These are phyloP conservation scores for Pelobates cultripes DNA, from an alignment of 2,797 vertebrate species.

Conservation along the genomic window DNA sequence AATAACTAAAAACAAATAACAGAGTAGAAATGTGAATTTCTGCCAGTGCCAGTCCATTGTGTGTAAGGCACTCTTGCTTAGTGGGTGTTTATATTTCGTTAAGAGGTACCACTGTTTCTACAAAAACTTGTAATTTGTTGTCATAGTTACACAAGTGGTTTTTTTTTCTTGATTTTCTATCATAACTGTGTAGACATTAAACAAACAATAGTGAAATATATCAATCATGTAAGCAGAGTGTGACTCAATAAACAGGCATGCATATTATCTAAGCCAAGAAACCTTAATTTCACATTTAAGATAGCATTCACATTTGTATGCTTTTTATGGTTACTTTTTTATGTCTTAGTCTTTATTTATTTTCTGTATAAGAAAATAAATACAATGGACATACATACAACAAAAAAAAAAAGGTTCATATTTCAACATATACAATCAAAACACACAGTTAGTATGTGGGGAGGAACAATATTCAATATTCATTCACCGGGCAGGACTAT, in stretches of 20 bases:
- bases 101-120: constrained; percentile 11
- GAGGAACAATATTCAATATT: too few relatives aligned
- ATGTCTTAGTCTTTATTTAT: too few relatives aligned
- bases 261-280: constrained; percentile 11
- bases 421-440: too few relatives aligned
- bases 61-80: constrained; percentile 24
- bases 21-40: background rate
- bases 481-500: too few relatives aligned
- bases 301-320: too few relatives aligned
- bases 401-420: too few relatives aligned
- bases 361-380: too few relatives aligned
- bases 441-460: too few relatives aligned
- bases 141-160: background rate
- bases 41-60: constrained; percentile 40
- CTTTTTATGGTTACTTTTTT: too few relatives aligned
- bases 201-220: constrained; percentile 12
- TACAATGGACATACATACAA: too few relatives aligned
- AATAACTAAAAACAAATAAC: constrained; percentile 4
- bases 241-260: constrained; percentile 28
- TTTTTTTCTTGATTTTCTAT: constrained; percentile 2
- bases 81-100: constrained; percentile 12
- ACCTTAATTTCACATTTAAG: background rate
- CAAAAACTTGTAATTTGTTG: constrained; percentile 20
- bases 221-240: constrained; percentile 2
- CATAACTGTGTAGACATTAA: constrained; percentile 17